Conservation (phyloP, 2,888 invertebrate genomes). For the Pammene aurita region DNA sequence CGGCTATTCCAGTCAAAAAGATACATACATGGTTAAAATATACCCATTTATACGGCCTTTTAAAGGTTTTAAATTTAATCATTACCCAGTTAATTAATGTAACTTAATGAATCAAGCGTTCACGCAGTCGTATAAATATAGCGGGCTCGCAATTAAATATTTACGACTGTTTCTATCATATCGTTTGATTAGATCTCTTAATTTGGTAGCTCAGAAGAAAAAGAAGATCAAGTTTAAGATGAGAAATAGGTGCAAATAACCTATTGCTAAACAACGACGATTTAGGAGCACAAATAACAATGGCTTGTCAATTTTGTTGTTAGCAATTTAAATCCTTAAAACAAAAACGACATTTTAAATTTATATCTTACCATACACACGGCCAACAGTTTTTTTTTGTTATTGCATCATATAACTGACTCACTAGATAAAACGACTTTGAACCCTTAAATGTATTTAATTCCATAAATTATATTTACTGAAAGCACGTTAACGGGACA, state of each 20-base stretch:
- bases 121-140: slow-evolving; percentile 27
- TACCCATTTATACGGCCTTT: background rate
- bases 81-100: slow-evolving; percentile 26
- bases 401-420: background rate
- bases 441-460: slow-evolving; percentile 6
- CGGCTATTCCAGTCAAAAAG: slow-evolving; percentile 4
- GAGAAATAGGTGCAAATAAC: too few species aligned
- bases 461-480: slow-evolving; percentile 27
- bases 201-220: slow-evolving; percentile 10
- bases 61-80: slow-evolving; percentile 15
- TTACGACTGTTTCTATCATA: slow-evolving; percentile 11
- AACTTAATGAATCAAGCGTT: slow-evolving; percentile 23
- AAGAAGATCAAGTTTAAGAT: background rate
- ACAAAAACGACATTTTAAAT: too few species aligned
- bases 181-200: slow-evolving; percentile 11
- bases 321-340: background rate
- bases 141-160: slow-evolving; percentile 23
- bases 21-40: background rate
- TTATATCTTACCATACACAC: too few species aligned
- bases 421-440: background rate
- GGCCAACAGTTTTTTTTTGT: background rate
- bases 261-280: background rate
- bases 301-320: background rate
- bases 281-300: background rate
- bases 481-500: slow-evolving; percentile 30